Base-by-base conservation (phyloP, 2,888 invertebrate species). In the Oxyteleia sp. region DNA sequence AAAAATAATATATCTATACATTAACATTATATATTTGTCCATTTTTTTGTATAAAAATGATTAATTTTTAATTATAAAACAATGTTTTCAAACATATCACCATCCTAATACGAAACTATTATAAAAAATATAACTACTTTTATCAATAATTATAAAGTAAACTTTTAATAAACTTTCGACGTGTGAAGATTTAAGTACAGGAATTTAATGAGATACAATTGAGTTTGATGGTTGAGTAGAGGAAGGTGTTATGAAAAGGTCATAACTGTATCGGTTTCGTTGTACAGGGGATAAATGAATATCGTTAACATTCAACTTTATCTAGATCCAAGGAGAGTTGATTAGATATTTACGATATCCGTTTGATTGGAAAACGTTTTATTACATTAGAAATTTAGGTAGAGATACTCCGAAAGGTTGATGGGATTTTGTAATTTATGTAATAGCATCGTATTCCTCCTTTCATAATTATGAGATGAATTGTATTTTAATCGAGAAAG, bases 301-400 rank as follows among this genome's bases (percentile, higher is more conserved):
- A 79, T 79, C 55, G 47, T 79, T 71, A 79, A 55, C 35, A 41
- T 61, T 61, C 51, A 61, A 35, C 32, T 35, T 79, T 71, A 79
- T 79, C 78, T 79, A 61, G 78, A 79, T 78, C 32, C 38, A 10
- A 53, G 29, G 7, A 41, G 35, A 78, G 68, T 38, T 53, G 78
- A 76, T 78, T 78, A 71, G 78, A 79, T 79, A 69, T 79, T 69
- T 71, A 64, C 35, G 71, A 63, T 71, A 61, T 64, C 26, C 71
- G 26, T 68, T 75, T 61, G 68, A 76, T 76, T 68, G 61, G 61
- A 66, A 75, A 38, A 26, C 43, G 41, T 61, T 69, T 78, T 61
- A 78, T 69, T 61, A 76, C 43, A 10, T 16, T 4, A 13, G 29
- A 76, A 76, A 68, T 68, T 63, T 68, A 68, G 57, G 51, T 69